Evolutionary conservation across 2,888 invertebrate genomes (phyloP).

Genomic region (Athrips mouffetella): DNA sequence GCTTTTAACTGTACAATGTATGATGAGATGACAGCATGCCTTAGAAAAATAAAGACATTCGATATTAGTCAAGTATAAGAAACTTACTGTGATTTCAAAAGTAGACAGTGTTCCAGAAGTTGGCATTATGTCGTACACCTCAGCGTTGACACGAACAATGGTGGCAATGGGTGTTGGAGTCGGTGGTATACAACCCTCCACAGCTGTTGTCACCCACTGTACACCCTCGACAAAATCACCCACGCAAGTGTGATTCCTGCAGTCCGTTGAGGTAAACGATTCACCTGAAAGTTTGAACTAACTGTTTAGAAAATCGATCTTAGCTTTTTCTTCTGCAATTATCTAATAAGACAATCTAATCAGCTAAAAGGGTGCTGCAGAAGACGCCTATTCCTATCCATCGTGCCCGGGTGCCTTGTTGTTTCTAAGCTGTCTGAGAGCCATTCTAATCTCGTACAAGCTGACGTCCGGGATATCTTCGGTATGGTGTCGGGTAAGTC

Average conservation of each 20-base stretch:
- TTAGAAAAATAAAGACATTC: background rate
- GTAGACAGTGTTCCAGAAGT: background rate
- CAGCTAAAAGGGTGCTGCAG: no score
- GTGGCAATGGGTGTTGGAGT: constrained; percentile 12
- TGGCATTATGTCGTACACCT: background rate
- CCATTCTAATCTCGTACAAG: no score
- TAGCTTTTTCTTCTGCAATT: no score
- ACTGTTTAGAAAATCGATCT: background rate
- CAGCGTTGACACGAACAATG: constrained; percentile 1
- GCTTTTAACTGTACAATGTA: no score
- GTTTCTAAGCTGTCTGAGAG: no score
- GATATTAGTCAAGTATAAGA: background rate
- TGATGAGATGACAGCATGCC: no score
- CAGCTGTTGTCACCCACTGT: constrained; percentile 46
- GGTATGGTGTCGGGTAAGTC: no score
- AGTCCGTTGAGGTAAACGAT: constrained; percentile 28
- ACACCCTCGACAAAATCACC: constrained; percentile 68
- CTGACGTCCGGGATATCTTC: no score
- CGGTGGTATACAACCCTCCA: constrained; percentile 33
- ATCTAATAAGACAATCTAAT: no score
- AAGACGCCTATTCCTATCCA: no score
- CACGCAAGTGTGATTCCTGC: constrained; percentile 47
- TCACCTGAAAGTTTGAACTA: constrained; percentile 26
- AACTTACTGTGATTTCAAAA: background rate
- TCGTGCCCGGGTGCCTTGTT: no score